Evolutionary conservation across 1,140 invertebrate species (phyloP).

Genomic region (Apolygus lucorum): DNA sequence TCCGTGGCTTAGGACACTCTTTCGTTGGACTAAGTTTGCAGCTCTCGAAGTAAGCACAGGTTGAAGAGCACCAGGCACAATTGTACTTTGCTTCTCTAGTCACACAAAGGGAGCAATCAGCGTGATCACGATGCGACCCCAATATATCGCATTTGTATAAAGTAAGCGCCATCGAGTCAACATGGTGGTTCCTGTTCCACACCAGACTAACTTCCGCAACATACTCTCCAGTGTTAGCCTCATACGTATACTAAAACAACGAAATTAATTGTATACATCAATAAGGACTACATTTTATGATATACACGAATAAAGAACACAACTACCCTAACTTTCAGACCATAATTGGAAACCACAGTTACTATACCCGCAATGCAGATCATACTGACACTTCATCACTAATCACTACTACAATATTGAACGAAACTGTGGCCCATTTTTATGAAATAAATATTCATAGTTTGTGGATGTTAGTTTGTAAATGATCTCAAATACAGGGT

Average conservation of each 20-base stretch:
- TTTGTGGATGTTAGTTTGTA: too few relatives aligned
- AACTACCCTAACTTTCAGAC: too few relatives aligned
- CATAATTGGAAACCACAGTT: too few relatives aligned
- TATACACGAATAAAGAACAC: too few relatives aligned
- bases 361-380: too few relatives aligned
- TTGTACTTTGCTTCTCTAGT: constrained; percentile 78
- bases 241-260: constrained; percentile 68
- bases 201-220: constrained; percentile 80
- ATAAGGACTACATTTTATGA: too few relatives aligned
- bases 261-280: constrained; percentile 17
- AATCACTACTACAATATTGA: not conserved
- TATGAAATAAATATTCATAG: too few relatives aligned
- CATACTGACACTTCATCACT: too few relatives aligned
- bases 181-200: constrained; percentile 87
- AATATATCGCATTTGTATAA: constrained; percentile 91
- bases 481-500: too few relatives aligned
- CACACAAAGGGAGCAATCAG: constrained; percentile 89
- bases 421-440: not conserved
- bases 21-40: constrained; percentile 61
- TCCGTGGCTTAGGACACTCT: constrained; percentile 84
- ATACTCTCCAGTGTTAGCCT: constrained; percentile 73
- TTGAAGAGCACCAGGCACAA: constrained; percentile 85
- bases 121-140: constrained; percentile 80
- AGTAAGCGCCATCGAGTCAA: constrained; percentile 80
- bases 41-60: constrained; percentile 74